phyloP scores from a whole-genome alignment of 1,140 invertebrate genomes.

The Drosophila azteca region DNA sequence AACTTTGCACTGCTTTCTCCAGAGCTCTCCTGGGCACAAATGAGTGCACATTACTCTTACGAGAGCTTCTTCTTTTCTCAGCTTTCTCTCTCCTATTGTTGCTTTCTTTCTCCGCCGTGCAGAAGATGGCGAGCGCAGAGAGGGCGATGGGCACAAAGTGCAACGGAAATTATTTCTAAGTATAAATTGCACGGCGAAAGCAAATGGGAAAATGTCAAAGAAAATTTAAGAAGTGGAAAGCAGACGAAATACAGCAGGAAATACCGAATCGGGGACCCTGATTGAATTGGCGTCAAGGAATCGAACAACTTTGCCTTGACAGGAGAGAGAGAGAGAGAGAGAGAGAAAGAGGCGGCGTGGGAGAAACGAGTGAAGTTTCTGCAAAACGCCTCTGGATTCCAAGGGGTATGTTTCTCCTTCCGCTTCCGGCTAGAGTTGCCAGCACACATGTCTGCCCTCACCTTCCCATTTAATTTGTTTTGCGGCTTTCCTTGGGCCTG shows the following conservation, averaged over 20 bases:
- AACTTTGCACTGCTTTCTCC: slow-evolving; percentile 18
- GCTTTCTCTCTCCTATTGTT: slow-evolving; percentile 2
- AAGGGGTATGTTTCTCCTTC: not conserved
- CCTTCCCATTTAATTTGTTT: slow-evolving; percentile 41
- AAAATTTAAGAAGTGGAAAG: slow-evolving; percentile 7
- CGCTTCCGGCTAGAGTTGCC: slow-evolving; percentile 30
- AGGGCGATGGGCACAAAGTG: slow-evolving; percentile 9
- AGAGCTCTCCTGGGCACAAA: slow-evolving; percentile 14
- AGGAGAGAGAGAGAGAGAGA: not conserved
- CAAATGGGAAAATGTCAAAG: slow-evolving; percentile 46
- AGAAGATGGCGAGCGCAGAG: too few relatives aligned
- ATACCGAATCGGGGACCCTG: slow-evolving; percentile 7
- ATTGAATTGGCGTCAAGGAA: slow-evolving; percentile 40
- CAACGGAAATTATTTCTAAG: slow-evolving; percentile 50
- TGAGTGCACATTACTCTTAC: slow-evolving; percentile 24
- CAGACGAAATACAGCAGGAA: not conserved
- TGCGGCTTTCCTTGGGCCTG: slow-evolving; percentile 14
- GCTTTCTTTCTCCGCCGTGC: too few relatives aligned
- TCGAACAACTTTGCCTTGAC: slow-evolving; percentile 6
- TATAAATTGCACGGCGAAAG: slow-evolving; percentile 25
- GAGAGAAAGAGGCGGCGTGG: not conserved
- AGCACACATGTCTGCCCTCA: slow-evolving; percentile 28
- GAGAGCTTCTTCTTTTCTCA: not conserved
- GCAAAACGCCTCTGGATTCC: not conserved
- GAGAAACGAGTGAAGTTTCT: not conserved